These are phyloP conservation scores for Brachionus paranguensis DNA, from an alignment of 1,140 invertebrate genomes.

Conservation along the genomic window DNA sequence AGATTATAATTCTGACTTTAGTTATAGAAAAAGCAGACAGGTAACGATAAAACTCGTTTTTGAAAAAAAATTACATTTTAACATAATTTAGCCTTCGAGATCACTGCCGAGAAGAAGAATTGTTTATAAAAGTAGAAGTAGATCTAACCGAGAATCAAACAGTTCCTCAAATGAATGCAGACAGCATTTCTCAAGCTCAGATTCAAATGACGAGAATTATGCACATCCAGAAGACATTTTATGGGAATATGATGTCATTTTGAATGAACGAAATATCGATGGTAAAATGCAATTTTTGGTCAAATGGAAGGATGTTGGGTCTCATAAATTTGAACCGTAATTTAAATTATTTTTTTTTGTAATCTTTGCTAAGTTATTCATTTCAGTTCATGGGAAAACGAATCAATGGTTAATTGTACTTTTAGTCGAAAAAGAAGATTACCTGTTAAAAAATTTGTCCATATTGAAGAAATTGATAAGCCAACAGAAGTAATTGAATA, in stretches of 20 bases:
- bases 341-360: neutral
- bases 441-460: neutral
- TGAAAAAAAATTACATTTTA: neutral
- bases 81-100: neutral
- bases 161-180: neutral
- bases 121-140: neutral
- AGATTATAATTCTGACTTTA: neutral
- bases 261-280: neutral
- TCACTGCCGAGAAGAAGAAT: neutral
- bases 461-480: neutral
- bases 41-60: neutral
- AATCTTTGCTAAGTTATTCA: neutral
- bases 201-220: neutral
- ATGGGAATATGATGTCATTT: neutral
- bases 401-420: neutral
- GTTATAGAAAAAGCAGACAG: neutral
- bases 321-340: constrained; percentile 15
- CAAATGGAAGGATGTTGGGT: constrained; percentile 12
- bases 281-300: neutral
- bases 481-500: neutral
- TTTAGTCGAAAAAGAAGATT: neutral
- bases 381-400: neutral
- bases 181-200: neutral
- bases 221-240: constrained; percentile 12
- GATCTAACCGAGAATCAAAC: neutral